Evolutionary conservation across 1,140 invertebrate species (phyloP).

Genomic region (Drosophila rhopaloa): DNA sequence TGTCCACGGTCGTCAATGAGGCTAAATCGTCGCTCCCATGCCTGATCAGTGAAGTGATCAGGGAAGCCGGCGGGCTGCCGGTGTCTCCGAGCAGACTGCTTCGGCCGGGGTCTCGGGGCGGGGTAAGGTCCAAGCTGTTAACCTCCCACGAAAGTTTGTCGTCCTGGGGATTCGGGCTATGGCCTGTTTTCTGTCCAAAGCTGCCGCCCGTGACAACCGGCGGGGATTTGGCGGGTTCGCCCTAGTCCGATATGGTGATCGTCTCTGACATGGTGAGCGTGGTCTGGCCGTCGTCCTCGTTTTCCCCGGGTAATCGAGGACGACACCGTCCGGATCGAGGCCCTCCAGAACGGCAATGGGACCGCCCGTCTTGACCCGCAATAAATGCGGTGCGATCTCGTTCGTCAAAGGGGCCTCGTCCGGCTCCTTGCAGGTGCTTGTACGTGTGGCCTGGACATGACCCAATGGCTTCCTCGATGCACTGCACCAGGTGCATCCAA

Average conservation of each 20-base stretch:
- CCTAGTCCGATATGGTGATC: too few species aligned
- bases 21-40: too few species aligned
- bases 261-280: not conserved
- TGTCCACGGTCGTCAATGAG: too few species aligned
- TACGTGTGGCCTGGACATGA: not conserved
- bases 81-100: too few species aligned
- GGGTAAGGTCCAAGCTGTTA: too few species aligned
- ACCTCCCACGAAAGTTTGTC: too few species aligned
- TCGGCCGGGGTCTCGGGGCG: too few species aligned
- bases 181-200: too few species aligned
- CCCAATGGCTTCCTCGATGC: not conserved
- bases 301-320: not conserved
- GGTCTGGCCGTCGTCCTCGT: not conserved
- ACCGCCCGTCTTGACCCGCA: not conserved
- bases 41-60: too few species aligned
- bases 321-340: not conserved
- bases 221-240: not conserved
- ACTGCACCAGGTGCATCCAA: not conserved
- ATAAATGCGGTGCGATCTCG: not conserved
- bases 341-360: not conserved
- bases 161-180: too few species aligned
- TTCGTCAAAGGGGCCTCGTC: not conserved
- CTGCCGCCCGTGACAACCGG: not conserved
- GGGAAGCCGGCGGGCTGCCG: too few species aligned
- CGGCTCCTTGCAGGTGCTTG: too few species aligned